phyloP scores from a whole-genome alignment of 2,888 invertebrate species.

The Mythimna impura region DNA sequence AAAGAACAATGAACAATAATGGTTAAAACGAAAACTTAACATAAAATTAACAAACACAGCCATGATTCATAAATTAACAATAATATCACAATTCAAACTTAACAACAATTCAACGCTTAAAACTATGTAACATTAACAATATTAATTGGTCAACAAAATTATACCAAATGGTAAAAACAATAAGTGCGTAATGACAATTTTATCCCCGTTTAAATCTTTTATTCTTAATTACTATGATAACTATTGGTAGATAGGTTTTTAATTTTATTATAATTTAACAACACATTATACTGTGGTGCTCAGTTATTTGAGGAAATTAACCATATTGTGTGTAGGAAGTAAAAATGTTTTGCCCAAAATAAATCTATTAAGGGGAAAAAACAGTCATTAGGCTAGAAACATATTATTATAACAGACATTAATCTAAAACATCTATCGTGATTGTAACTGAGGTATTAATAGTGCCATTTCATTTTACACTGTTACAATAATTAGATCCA shows the following conservation, averaged over 20 bases:
- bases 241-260: conserved; percentile 57
- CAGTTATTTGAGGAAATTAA: conserved; percentile 40
- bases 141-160: conserved; percentile 65
- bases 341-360: conserved; percentile 26
- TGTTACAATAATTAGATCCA: conserved; percentile 5
- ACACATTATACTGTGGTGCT: conserved; percentile 55
- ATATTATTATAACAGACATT: conserved; percentile 72
- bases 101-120: conserved; percentile 88
- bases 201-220: conserved; percentile 72
- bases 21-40: conserved; percentile 90
- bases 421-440: conserved; percentile 54
- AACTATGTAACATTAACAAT: conserved; percentile 83
- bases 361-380: conserved; percentile 71
- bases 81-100: conserved; percentile 84
- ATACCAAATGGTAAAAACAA: conserved; percentile 69
- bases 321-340: conserved; percentile 38
- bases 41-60: conserved; percentile 91
- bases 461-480: background rate
- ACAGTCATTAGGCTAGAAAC: conserved; percentile 71
- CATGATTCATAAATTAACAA: conserved; percentile 77
- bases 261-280: conserved; percentile 63
- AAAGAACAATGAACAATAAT: conserved; percentile 80
- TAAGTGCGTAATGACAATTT: conserved; percentile 79
- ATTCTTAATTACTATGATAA: conserved; percentile 49
- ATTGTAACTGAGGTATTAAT: conserved; percentile 33